Base-by-base conservation (phyloP, 2,113 vertebrate genomes). In the Passer domesticus region DNA sequence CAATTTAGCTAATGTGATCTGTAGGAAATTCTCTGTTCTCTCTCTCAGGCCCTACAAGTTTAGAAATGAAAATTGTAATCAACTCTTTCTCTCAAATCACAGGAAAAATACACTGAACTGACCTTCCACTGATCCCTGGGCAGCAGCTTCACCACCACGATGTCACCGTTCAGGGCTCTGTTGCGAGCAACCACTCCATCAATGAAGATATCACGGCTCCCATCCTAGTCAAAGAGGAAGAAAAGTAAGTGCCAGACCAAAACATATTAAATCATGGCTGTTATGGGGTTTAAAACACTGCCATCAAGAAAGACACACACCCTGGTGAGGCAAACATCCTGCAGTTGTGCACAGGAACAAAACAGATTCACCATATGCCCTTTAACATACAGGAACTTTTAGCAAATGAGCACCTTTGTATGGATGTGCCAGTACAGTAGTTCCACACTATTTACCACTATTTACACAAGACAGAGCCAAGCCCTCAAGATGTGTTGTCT, bases 81-180 rank as follows among this genome's bases (percentile, higher is more conserved):
- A 85, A 47, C 14, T 83, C 39, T 47, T 85, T 72, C 11, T 53
- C 23, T 37, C 28, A 69, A 79, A 66, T 78, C 56, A 83, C 64
- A 55, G 44, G 75, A 92, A 88, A 83, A 69, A 35, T 67, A 79
- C 5, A 76, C 31, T 49, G 27, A 74, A 97, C 98, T 97, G 96
- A 99, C 99, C 99, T 99, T 99, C 99, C 99, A 99, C 25, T 99
- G 98, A 15, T 99, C 99, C 77, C 97, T 98, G 10, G 99, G 99
- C 62, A 99, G 98, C 52, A 99, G 78, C 60, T 98, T 98, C 89
- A 99, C 98, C 8, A 98, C 99, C 69, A 99, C 99, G 37, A 99
- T 73, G 89, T 99, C 99, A 90, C 99, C 99, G 25, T 99, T 99
- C 88, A 99, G 97, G 13, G 99, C 98, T 98, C 99, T 98, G 97